Conservation (phyloP, 2,888 invertebrate species). For the Tetropium fuscum region DNA sequence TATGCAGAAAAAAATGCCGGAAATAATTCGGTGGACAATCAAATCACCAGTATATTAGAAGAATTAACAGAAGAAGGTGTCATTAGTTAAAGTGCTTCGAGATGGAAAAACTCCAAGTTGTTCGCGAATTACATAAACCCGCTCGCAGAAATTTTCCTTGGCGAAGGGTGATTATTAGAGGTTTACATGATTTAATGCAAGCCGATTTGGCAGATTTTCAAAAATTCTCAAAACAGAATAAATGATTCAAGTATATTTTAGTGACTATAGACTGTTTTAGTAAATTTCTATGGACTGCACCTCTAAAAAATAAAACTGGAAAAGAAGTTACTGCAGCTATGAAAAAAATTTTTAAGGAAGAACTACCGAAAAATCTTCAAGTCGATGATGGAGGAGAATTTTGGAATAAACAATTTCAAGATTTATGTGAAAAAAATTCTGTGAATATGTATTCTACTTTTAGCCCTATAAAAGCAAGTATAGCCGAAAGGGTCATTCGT, state of each 20-base stretch:
- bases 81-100: neutral
- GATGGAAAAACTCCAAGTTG: slow-evolving; percentile 10
- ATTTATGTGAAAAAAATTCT: neutral
- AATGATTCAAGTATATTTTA: slow-evolving; percentile 55
- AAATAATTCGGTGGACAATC: too few species aligned
- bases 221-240: slow-evolving; percentile 53
- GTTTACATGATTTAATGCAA: slow-evolving; percentile 63
- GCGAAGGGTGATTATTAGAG: slow-evolving; percentile 42
- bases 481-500: neutral
- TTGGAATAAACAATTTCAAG: neutral
- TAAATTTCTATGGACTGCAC: slow-evolving; percentile 59
- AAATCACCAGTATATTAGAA: slow-evolving; percentile 3
- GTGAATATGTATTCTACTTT: neutral
- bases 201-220: slow-evolving; percentile 61
- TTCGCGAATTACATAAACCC: slow-evolving; percentile 58
- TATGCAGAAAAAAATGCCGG: too few species aligned
- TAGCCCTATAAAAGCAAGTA: neutral
- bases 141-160: slow-evolving; percentile 57
- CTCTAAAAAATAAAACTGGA: neutral
- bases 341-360: slow-evolving; percentile 3
- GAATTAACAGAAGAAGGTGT: neutral
- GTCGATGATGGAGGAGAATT: slow-evolving; percentile 1
- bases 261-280: slow-evolving; percentile 61
- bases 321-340: slow-evolving; percentile 1
- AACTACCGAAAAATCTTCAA: too few species aligned